Percentiles rank a stretch among this genome's conserved stretches.
Evolutionary conservation across 2,797 vertebrate species (phyloP).

Genomic region (Scolopax rusticola): DNA sequence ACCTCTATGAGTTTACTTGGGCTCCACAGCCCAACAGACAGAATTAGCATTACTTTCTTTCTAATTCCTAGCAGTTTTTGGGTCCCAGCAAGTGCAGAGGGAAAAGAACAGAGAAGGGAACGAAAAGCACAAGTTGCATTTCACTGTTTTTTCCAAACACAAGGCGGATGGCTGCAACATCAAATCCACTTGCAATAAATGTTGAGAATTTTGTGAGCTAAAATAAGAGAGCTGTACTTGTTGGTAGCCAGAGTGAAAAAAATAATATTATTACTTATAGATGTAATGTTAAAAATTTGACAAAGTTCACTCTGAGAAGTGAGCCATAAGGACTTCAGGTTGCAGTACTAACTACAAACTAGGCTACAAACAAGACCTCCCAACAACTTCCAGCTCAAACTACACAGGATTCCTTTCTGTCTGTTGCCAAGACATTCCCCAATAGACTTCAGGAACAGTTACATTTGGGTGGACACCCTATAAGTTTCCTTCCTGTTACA

Average conservation of each 20-base stretch:
- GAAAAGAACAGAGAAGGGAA: not conserved
- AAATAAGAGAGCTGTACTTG: not conserved
- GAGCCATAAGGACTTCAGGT: not conserved
- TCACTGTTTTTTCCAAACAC: not conserved
- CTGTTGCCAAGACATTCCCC: not conserved
- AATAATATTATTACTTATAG: not conserved
- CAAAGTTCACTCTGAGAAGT: not conserved
- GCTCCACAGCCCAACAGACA: not conserved
- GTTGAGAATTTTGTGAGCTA: not conserved
- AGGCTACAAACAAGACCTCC: not conserved
- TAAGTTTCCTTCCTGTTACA: not conserved
- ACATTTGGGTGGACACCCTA: not conserved
- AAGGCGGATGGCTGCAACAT: fast-evolving
- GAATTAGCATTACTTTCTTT: not conserved
- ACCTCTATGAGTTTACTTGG: not conserved
- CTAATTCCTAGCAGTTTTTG: not conserved
- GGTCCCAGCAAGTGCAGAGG: not conserved
- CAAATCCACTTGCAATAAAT: not conserved
- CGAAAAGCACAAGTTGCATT: not conserved
- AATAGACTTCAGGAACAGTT: not conserved
- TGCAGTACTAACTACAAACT: not conserved
- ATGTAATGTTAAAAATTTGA: not conserved
- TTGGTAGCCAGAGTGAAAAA: not conserved
- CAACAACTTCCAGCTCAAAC: not conserved
- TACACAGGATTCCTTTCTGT: not conserved